phyloP scores from a whole-genome alignment of 2,888 invertebrate genomes.

The Cryptus viduatorius region DNA sequence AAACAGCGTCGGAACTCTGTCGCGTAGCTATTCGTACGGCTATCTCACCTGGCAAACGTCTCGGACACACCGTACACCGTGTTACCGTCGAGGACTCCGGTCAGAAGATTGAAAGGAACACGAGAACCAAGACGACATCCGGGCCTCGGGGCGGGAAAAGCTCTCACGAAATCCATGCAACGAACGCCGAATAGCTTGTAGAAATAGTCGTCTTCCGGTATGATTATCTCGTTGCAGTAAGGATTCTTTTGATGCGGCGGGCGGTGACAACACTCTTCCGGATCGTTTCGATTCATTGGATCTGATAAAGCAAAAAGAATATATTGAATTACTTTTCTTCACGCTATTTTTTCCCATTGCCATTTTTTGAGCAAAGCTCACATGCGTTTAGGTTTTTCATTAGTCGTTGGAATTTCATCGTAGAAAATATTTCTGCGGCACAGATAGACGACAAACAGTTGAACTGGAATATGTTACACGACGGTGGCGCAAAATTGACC shows the following conservation, averaged over 20 bases:
- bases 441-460: no score
- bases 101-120: constrained; percentile 94
- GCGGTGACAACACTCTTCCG: constrained; percentile 95
- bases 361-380: background rate
- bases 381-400: no score
- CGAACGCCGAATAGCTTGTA: constrained; percentile 93
- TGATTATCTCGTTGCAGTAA: constrained; percentile 95
- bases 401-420: no score
- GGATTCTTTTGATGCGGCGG: constrained; percentile 94
- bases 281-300: constrained; percentile 94
- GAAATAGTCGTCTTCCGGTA: constrained; percentile 96
- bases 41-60: constrained; percentile 89
- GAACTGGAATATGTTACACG: no score
- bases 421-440: no score
- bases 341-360: background rate
- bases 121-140: constrained; percentile 95
- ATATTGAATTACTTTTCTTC: background rate
- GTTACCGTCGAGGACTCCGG: constrained; percentile 94
- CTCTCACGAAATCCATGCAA: constrained; percentile 96
- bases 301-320: constrained; percentile 86
- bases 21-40: no score
- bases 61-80: constrained; percentile 96
- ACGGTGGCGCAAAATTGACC: background rate
- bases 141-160: constrained; percentile 94
- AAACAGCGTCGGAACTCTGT: background rate